Evolutionary conservation across 2,113 vertebrate genomes (phyloP), one percentile per base, ranked within the genome.

Genomic region (Geothlypis trichas): DNA sequence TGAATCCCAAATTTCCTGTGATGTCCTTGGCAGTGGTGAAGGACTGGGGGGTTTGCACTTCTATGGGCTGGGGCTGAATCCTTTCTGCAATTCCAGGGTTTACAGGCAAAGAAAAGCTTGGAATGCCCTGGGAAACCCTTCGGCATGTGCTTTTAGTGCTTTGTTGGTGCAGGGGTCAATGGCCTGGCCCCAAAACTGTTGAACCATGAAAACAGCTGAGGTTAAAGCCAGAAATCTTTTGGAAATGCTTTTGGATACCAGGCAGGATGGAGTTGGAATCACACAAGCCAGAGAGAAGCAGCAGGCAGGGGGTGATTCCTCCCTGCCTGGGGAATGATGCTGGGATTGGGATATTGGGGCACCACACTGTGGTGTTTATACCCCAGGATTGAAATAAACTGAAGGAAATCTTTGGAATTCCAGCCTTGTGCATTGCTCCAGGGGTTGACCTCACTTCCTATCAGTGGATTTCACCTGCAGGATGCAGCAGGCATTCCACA

Each of bases 351-450:
- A 41, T 57, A 18, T 2, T 9, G 30, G 23, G 33, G 13, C 15
- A 15, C 10, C 11, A 1, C 58, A 17, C 57, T 4, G 1, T 5
- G 42, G 10, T 0, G 0, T 5, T 46, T 74, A 20, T 42, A 4
- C 13, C 15, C 7, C 24, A 47, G 35, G 18, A 10, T 5, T 28
- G 54, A 68, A 65, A 37, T 2, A 19, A 79, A 18, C 6, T 3
- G 20, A 41, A 37, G 31, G 27, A 77, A 75, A 61, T 10, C 15
- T 62, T 59, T 19, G 11, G 42, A 31, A 76, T 79, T 62, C 65
- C 44, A 42, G 21, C 27, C 31, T 74, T 26, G 18, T 18, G 8
- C 12, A 13, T 11, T 21, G 10, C 28, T 78, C 1, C 2, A 41
- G 13, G 37, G 17, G 18, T 20, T 0, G 0, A 35, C 1, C 5